Base-by-base conservation (phyloP, 2,888 invertebrate species). In the Scrobipalpa atriplicella region DNA sequence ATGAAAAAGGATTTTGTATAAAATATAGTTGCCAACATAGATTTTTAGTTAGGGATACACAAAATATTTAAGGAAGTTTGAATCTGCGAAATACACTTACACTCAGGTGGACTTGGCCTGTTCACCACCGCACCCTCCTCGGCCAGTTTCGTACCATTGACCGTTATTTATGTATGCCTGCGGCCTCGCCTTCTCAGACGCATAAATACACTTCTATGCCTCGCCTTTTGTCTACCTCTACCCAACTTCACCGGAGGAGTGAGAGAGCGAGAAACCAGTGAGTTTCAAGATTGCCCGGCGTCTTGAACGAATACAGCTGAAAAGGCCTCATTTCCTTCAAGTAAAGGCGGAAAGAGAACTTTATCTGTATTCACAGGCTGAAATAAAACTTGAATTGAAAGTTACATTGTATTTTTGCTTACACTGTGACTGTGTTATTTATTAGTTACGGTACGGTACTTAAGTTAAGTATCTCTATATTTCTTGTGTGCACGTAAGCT, bases 161-260 rank as follows among this genome's bases (percentile, higher is more conserved):
- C 74, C 73, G 77, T 86, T 85, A 86, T 84, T 87, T 84, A 87
- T 82, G 83, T 73, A 51, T 61, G 13, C 47, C 65, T 41, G 47
- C 9, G 52, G 63, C 63, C 63, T 51, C 63, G 63, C 66, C 64
- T 78, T 75, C 84, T 78, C 83, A 87, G 86, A 87, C 87, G 76
- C 86, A 87, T 88, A 87, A 88, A 87, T 87, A 86, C 81, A 70
- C 76, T 71, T 70, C 68, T 69, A 62, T 71, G 69, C 68, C 68
- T 68, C 68, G 67, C 61, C 65, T 67, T 65, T 60, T 61, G 60
- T 41, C 58, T 68, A 29, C 52, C 38, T 21, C 64, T 68, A 68
- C 29, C 29, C 29, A 29, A 29, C 29, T 29, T 29, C 29, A 29
- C 66, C 41, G 52, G 19, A n/a, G n/a, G 29, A 19, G 18, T 19